These are phyloP conservation scores for Rhopalosiphum maidis DNA, from an alignment of 1,140 invertebrate genomes.

Conservation along the genomic window DNA sequence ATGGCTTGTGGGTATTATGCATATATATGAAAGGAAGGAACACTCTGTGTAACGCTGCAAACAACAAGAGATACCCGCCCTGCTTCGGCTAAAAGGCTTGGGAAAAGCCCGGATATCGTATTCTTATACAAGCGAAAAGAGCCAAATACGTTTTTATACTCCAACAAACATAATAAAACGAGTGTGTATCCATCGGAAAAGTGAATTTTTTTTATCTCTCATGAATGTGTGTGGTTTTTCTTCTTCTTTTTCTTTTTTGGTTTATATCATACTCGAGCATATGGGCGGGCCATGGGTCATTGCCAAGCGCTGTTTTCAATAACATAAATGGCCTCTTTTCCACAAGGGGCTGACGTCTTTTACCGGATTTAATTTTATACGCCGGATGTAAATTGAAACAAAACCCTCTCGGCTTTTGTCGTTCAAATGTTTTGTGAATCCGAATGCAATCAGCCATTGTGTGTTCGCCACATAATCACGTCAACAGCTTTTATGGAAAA, in stretches of 20 bases:
- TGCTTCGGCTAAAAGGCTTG: conserved; percentile 13
- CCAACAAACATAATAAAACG: conserved; percentile 54
- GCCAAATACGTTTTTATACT: conserved; percentile 51
- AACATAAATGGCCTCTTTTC: conserved; percentile 39
- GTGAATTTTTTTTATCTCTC: conserved; percentile 48
- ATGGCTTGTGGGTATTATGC: neutral
- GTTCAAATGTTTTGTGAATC: conserved; percentile 28
- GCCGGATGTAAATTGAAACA: conserved; percentile 48
- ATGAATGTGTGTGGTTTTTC: neutral
- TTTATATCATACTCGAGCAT: neutral
- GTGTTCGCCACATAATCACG: neutral
- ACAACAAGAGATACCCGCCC: conserved; percentile 13
- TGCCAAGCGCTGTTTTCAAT: conserved; percentile 52
- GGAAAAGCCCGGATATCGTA: conserved; percentile 45
- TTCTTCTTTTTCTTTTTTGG: neutral
- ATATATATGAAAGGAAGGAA: conserved; percentile 25
- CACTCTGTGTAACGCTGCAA: neutral
- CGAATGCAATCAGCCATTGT: neutral
- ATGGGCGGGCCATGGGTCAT: conserved; percentile 39
- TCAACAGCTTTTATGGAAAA: conserved; percentile 16
- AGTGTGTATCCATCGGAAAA: conserved; percentile 38
- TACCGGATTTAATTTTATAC: conserved; percentile 44
- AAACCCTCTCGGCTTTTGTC: conserved; percentile 2
- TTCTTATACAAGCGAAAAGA: conserved; percentile 31
- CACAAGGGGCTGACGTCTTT: conserved; percentile 32